These are phyloP conservation scores for Drosophila cracens DNA, from an alignment of 2,888 invertebrate species.

Conservation along the genomic window DNA sequence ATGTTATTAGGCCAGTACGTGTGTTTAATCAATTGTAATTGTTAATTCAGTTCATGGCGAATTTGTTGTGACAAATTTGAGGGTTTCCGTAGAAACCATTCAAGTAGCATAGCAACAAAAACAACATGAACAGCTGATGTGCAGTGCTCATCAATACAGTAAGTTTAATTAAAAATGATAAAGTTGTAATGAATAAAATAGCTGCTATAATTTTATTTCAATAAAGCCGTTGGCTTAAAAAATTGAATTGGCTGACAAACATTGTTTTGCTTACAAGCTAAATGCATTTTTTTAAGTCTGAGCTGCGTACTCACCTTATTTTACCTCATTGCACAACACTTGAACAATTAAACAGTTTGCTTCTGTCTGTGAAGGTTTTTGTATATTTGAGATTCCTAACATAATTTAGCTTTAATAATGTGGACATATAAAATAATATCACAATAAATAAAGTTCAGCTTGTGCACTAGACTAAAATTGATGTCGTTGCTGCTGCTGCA, in stretches of 20 bases:
- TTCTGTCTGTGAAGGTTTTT: conserved; percentile 4
- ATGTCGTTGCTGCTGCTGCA: conserved; percentile 19
- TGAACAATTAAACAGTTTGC: neutral
- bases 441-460: conserved; percentile 63
- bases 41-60: conserved; percentile 42
- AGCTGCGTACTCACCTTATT: conserved; percentile 36
- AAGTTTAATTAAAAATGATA: conserved; percentile 1
- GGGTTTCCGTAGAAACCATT: conserved; percentile 56
- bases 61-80: conserved; percentile 64
- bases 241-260: neutral
- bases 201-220: neutral
- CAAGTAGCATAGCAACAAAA: conserved; percentile 62
- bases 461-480: conserved; percentile 40
- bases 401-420: conserved; percentile 34
- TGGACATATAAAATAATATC: conserved; percentile 69
- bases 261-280: neutral
- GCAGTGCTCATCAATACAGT: conserved; percentile 26
- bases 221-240: neutral
- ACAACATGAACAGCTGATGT: conserved; percentile 56
- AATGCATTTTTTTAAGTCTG: neutral
- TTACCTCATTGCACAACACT: conserved; percentile 39
- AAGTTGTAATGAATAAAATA: neutral
- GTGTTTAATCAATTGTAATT: conserved; percentile 70
- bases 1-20: conserved; percentile 20
- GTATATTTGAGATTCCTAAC: conserved; percentile 43